These are phyloP conservation scores for Barnardius zonarius DNA, from an alignment of 2,113 vertebrate genomes.

Conservation along the genomic window DNA sequence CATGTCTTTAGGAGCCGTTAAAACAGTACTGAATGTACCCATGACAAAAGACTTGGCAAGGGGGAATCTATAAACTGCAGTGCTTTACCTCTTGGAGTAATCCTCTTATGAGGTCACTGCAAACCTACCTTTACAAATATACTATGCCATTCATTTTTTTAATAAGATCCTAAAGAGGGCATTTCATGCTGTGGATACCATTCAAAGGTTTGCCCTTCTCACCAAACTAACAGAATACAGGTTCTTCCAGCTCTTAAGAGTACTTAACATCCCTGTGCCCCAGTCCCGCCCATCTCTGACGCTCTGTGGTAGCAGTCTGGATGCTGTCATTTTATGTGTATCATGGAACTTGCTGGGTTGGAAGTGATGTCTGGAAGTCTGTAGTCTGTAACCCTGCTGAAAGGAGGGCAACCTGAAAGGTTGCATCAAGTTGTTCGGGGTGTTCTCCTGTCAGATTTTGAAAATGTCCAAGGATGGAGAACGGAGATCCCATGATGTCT, in stretches of 20 bases:
- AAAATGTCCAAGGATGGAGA: background rate
- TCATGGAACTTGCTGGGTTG: background rate
- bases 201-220: background rate
- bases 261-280: rapidly evolving
- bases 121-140: background rate
- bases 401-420: background rate
- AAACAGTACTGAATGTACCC: background rate
- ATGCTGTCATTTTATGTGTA: background rate
- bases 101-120: background rate
- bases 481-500: background rate
- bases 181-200: background rate
- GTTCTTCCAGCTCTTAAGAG: background rate
- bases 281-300: background rate
- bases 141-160: background rate
- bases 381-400: background rate
- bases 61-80: background rate
- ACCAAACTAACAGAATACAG: background rate
- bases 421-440: background rate
- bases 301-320: background rate
- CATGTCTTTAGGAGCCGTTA: background rate
- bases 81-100: background rate
- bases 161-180: background rate
- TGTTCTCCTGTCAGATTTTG: background rate
- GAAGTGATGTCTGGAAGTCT: background rate
- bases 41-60: background rate